Evolutionary conservation across 2,797 vertebrate species (phyloP), one percentile per base, ranked within the genome.

Genomic region (Parambassis ranga): DNA sequence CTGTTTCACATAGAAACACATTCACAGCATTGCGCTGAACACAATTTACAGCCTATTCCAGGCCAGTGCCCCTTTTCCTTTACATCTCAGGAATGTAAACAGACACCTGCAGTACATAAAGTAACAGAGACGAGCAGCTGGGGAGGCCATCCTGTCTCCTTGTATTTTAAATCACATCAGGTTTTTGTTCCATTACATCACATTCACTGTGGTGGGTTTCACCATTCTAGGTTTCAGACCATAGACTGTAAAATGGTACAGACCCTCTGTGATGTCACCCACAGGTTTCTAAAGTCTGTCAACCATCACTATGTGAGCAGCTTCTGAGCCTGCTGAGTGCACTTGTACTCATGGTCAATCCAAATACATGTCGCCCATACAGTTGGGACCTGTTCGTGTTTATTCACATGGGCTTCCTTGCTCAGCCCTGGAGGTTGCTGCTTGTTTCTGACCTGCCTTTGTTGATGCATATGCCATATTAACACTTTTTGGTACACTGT

Each of bases 51-150:
- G 27, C 52, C 27, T 15, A 11, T 38, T 52, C 35, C 52, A 36
- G 60, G 10, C n/a, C 20, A 18, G 60, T 3, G 23, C 30, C 47
- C 73, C 48, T 26, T 62, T n/a, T 72, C 57, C 62, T 72, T 48
- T 38, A 53, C 57, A 35, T 68, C 22, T 10, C 28, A 69, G 65
- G 70, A 77, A 73, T 71, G 79, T 71, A 84, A 77, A 79, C 72
- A 70, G 10, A 61, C 48, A 30, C 31, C 22, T 31, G 26, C 15
- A 18, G 14, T n/a, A 10, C 3, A 48, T 37, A 26, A 53, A 39
- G 18, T 9, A 7, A 23, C 35, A 33, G 1, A 1, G 18, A n/a
- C 23, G 19, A 39, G 27, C 15, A 24, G 14, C n/a, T 43, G 10
- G 53, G 10, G 16, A 16, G 10, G 2, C 27, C 15, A 48, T 22